phyloP scores from a whole-genome alignment of 2,113 vertebrate genomes.

The Felis catus region DNA sequence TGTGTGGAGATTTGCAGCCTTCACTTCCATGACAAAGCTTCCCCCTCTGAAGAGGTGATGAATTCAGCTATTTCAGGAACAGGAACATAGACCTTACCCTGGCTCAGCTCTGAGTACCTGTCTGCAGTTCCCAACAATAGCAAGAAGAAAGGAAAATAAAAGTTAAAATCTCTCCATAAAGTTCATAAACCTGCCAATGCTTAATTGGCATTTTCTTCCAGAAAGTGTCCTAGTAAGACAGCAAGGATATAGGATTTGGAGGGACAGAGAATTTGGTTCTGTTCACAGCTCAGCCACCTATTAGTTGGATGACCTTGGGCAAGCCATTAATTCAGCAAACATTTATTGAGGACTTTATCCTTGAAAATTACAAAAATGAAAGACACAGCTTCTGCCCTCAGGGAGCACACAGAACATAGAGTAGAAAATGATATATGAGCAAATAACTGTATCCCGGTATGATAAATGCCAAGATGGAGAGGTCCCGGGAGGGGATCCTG shows the following conservation, averaged over 20 bases:
- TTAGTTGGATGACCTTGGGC: neutral
- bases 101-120: neutral
- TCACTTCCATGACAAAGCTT: neutral
- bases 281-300: neutral
- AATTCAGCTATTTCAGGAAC: slow-evolving; percentile 33
- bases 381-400: neutral
- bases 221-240: neutral
- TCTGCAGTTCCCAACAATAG: slow-evolving; percentile 2
- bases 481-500: neutral
- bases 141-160: neutral
- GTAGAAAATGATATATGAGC: neutral
- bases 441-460: neutral
- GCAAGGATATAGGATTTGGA: neutral
- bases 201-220: slow-evolving; percentile 8
- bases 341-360: neutral
- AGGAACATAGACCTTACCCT: neutral
- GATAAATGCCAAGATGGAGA: neutral
- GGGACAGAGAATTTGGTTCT: neutral
- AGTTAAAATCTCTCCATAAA: neutral
- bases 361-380: slow-evolving; percentile 20
- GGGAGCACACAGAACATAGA: neutral
- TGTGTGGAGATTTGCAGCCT: neutral
- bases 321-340: neutral
- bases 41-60: neutral
- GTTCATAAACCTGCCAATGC: neutral